Evolutionary conservation across 2,888 invertebrate species (phyloP), one percentile per base, ranked within the genome.

Genomic region (Omphaloscelis lunosa): DNA sequence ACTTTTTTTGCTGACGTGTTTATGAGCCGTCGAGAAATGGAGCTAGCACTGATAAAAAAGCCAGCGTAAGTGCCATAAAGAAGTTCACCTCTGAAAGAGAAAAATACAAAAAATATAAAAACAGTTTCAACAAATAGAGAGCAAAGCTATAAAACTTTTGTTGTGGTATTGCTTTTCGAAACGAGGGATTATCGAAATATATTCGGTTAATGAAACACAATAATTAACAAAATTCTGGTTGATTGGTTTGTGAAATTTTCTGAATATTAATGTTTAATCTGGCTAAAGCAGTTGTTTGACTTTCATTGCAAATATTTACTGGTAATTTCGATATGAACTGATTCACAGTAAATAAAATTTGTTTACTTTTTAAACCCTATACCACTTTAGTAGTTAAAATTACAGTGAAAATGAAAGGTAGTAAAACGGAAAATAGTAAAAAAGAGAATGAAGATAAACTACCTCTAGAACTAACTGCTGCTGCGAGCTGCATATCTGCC

Each of bases 401-500:
- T 7, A 27, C 20, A 51, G 11, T 51, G 15, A 74, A 45, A 23
- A 20, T 1, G 9, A 34, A 11, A 20, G 15, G 20, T 45, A n/a
- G 15, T 20, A 3, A 27, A 45, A 27, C 12, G 3, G 8, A 34
- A 56, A 29, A n/a, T 8, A 51, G 7, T 53, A 45, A 41, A 41
- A 23, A 56, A 41, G 20, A 58, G 2, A 51, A 51, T n/a, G 15
- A 66, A 53, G 23, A 53, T 73, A 39, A 56, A 6, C 88, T 92
- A 96, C 96, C 96, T 94, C 91, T 94, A 15, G 95, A 95, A 76
- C 95, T 95, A 59, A 95, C 95, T 23, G 96, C 95, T 29, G 96
- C 96, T 39, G 96, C 96, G 11, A 96, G 90, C 77, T 96, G 96
- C 96, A 96, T 96, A 39, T 96, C 96, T 4, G 96, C 96, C 51